Conservation (phyloP, 2,888 invertebrate genomes). For the Dolichopus griseipennis region DNA sequence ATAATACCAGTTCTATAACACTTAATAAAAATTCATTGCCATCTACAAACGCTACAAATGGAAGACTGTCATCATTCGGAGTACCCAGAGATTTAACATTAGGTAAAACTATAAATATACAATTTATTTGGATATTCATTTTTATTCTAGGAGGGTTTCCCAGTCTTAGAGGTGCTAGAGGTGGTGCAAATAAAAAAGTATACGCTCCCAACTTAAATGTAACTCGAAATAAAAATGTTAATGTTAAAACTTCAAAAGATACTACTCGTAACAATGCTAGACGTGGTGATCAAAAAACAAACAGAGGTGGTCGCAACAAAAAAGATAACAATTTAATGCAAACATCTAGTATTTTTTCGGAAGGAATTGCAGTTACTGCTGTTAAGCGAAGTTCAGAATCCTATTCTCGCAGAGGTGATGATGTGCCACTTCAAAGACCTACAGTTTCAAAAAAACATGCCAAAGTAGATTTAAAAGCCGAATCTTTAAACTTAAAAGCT, state of each 20-base stretch:
- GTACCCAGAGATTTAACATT: slow-evolving; percentile 51
- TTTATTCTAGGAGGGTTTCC: slow-evolving; percentile 30
- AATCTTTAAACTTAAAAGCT: slow-evolving; percentile 30
- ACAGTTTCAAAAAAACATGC: slow-evolving; percentile 29
- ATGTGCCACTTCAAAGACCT: slow-evolving; percentile 30
- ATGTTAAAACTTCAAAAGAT: slow-evolving; percentile 41
- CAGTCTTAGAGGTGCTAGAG: slow-evolving; percentile 26
- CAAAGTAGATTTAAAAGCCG: slow-evolving; percentile 33
- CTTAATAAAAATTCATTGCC: background rate
- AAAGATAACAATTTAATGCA: slow-evolving; percentile 35
- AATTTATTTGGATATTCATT: too few relatives aligned
- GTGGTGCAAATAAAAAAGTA: slow-evolving; percentile 47
- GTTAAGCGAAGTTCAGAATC: slow-evolving; percentile 26
- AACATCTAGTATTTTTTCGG: slow-evolving; percentile 40
- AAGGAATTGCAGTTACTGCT: slow-evolving; percentile 37
- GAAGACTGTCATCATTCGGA: slow-evolving; percentile 45
- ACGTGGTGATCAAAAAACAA: slow-evolving; percentile 25
- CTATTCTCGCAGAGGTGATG: slow-evolving; percentile 30
- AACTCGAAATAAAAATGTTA: slow-evolving; percentile 49
- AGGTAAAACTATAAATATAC: slow-evolving; percentile 35
- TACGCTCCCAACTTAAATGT: slow-evolving; percentile 55
- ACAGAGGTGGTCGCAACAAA: slow-evolving; percentile 26
- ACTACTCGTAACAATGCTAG: slow-evolving; percentile 32
- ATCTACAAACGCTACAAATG: background rate
- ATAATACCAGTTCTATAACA: background rate